Evolutionary conservation across 2,113 vertebrate genomes (phyloP).

Genomic region (Micronycteris hirsuta): DNA sequence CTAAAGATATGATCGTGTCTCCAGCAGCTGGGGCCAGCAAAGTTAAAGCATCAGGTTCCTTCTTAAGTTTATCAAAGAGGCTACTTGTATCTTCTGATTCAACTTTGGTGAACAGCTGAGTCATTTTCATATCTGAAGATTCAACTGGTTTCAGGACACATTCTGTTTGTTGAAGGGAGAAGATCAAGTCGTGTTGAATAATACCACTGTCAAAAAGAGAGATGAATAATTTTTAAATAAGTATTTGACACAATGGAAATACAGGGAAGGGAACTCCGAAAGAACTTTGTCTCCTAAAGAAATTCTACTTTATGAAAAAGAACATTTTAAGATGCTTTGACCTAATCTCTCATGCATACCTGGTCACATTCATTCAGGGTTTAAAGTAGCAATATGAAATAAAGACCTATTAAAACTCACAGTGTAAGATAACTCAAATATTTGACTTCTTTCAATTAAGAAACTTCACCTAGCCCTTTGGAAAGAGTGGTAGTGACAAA

Average conservation of each 20-base stretch:
- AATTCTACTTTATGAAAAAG: constrained; percentile 17
- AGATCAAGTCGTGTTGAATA: constrained; percentile 91
- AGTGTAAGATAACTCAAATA: constrained; percentile 18
- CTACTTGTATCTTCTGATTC: constrained; percentile 80
- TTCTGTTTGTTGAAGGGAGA: constrained; percentile 95
- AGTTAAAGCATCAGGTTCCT: constrained; percentile 92
- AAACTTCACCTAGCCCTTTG: not conserved
- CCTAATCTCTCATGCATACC: not conserved
- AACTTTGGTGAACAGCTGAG: constrained; percentile 85
- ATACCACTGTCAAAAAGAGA: constrained; percentile 86
- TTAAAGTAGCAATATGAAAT: constrained; percentile 43
- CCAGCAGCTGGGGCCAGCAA: constrained; percentile 94
- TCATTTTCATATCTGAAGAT: constrained; percentile 85
- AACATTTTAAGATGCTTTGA: constrained; percentile 37
- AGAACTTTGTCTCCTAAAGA: not conserved
- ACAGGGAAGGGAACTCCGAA: not conserved
- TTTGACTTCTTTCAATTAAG: not conserved
- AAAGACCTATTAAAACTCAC: constrained; percentile 29
- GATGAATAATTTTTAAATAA: constrained; percentile 58
- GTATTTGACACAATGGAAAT: not conserved
- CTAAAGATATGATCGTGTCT: constrained; percentile 92
- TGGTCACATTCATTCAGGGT: not conserved
- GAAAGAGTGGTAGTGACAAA: not conserved
- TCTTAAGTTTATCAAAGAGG: constrained; percentile 93
- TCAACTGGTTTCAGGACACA: constrained; percentile 83